phyloP scores from a whole-genome alignment of 2,797 vertebrate species.

The Anabacerthia variegaticeps region DNA sequence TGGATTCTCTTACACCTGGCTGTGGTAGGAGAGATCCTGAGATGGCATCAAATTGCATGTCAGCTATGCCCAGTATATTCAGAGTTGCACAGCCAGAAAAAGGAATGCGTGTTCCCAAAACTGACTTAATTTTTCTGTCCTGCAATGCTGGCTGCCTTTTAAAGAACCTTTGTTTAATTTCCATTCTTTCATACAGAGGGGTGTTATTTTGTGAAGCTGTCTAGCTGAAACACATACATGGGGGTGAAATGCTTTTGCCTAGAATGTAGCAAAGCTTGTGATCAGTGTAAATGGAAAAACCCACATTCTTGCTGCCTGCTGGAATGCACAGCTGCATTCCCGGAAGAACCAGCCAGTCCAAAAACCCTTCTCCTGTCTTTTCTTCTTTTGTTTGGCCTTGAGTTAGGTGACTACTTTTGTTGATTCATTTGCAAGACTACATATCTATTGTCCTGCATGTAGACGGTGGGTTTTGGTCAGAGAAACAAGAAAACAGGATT shows the following conservation, averaged over 20 bases:
- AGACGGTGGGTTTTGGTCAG: neutral
- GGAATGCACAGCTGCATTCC: constrained; percentile 61
- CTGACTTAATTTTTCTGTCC: neutral
- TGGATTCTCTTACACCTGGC: neutral
- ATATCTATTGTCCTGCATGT: fast-evolving
- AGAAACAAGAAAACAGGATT: neutral
- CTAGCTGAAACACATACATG: neutral
- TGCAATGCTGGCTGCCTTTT: neutral
- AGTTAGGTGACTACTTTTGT: neutral
- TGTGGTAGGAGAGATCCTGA: neutral
- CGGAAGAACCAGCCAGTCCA: neutral
- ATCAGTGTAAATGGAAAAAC: constrained; percentile 20
- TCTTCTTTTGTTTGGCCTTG: neutral
- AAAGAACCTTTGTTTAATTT: neutral
- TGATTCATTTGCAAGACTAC: neutral
- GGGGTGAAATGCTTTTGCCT: neutral
- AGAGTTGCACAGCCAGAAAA: neutral
- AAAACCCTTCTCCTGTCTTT: neutral
- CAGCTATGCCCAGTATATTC: neutral
- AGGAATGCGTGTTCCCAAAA: neutral
- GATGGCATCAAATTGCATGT: neutral
- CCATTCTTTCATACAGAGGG: neutral
- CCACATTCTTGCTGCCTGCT: constrained; percentile 52
- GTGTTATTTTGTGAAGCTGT: neutral
- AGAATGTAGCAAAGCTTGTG: constrained; percentile 7